Percentiles rank a stretch among this genome's conserved stretches.
Conservation (phyloP, 1,140 invertebrate genomes). For the Myzus persicae region DNA sequence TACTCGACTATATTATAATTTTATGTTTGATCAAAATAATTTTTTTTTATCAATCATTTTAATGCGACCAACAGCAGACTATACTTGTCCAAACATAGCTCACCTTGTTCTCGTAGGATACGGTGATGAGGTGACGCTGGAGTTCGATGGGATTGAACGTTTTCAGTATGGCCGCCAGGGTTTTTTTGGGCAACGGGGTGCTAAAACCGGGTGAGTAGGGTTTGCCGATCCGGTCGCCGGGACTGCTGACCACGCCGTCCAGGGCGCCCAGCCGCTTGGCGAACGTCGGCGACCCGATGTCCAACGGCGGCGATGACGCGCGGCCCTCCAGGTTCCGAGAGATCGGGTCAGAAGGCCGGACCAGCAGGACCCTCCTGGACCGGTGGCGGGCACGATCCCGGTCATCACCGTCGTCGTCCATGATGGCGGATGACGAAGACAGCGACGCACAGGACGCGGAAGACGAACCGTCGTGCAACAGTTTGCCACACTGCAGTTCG, state of each 20-base stretch:
- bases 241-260: constrained; percentile 63
- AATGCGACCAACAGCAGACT: too few relatives aligned
- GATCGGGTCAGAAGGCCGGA: constrained; percentile 59
- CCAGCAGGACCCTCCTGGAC: neutral
- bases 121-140: constrained; percentile 81
- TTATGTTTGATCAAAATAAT: too few relatives aligned
- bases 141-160: constrained; percentile 83
- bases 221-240: constrained; percentile 40
- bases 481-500: constrained; percentile 40
- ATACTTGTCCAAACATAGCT: neutral
- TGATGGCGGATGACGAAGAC: constrained; percentile 6
- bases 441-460: neutral
- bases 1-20: too few relatives aligned
- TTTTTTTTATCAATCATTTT: too few relatives aligned
- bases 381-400: neutral
- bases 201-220: constrained; percentile 38
- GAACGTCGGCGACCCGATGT: constrained; percentile 8
- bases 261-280: constrained; percentile 60
- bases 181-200: constrained; percentile 66
- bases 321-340: constrained; percentile 52
- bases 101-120: constrained; percentile 86
- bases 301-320: neutral
- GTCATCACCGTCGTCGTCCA: constrained; percentile 11
- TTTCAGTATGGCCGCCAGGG: constrained; percentile 81
- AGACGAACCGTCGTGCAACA: neutral